These are phyloP conservation scores for Acanthurus tractus DNA, from an alignment of 2,797 vertebrate species.

Conservation along the genomic window DNA sequence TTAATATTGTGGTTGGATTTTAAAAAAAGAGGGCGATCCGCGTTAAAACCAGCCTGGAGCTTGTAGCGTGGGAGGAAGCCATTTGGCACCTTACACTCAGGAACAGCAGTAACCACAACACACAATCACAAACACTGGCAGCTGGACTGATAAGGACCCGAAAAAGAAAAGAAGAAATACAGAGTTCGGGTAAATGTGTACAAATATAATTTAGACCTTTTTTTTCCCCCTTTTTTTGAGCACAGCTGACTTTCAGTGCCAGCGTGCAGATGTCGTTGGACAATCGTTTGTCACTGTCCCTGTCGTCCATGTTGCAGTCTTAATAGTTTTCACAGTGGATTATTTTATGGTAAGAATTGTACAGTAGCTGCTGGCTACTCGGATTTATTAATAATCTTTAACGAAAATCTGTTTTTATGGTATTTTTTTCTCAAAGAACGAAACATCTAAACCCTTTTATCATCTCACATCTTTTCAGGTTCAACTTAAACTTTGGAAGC, in stretches of 20 bases:
- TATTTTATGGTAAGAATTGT: neutral
- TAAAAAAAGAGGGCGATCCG: constrained; percentile 20
- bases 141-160: constrained; percentile 67
- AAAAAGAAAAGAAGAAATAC: constrained; percentile 38
- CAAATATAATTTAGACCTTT: constrained; percentile 32
- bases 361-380: neutral
- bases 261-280: constrained; percentile 16
- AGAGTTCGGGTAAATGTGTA: constrained; percentile 34
- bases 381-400: neutral
- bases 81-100: constrained; percentile 61
- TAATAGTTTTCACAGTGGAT: constrained; percentile 16
- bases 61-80: constrained; percentile 57
- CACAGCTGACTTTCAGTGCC: constrained; percentile 14
- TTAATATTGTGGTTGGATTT: constrained; percentile 28
- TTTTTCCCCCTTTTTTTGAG: constrained; percentile 7
- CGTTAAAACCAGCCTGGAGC: constrained; percentile 50
- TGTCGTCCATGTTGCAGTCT: constrained; percentile 12
- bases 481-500: neutral
- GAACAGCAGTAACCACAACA: constrained; percentile 79
- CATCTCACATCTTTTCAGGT: neutral
- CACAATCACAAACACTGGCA: constrained; percentile 73
- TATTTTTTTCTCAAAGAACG: neutral
- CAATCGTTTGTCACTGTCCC: neutral
- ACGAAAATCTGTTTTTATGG: neutral
- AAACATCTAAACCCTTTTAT: neutral